These are phyloP conservation scores for Serilophus lunatus DNA, from an alignment of 2,113 vertebrate species.

Conservation along the genomic window DNA sequence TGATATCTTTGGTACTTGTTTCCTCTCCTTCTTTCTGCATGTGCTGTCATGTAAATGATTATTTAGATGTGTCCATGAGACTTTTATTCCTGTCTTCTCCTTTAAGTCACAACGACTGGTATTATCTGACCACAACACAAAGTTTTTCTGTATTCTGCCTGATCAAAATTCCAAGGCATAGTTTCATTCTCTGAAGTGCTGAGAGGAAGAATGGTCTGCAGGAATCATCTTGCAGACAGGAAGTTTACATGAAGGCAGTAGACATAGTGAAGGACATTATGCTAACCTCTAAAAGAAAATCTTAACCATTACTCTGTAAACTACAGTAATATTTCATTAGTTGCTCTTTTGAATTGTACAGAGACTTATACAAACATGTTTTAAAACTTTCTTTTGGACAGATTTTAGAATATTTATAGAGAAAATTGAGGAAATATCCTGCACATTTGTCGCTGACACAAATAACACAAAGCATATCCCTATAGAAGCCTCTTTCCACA, in stretches of 20 bases:
- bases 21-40: neutral
- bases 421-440: neutral
- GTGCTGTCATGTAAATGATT: accelerated
- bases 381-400: neutral
- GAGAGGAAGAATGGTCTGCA: neutral
- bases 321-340: neutral
- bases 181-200: neutral
- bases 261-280: neutral
- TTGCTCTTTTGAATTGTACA: neutral
- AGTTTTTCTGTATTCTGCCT: neutral
- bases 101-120: neutral
- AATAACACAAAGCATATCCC: neutral
- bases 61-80: neutral
- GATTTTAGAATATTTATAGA: neutral
- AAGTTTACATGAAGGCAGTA: neutral
- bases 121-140: neutral
- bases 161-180: neutral
- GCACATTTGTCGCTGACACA: neutral
- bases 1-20: neutral
- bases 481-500: neutral
- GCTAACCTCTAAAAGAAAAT: neutral
- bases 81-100: neutral
- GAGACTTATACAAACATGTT: neutral
- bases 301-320: neutral
- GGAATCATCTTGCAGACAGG: neutral